Conservation (phyloP, 2,888 invertebrate species). For the Icerya purchasi region DNA sequence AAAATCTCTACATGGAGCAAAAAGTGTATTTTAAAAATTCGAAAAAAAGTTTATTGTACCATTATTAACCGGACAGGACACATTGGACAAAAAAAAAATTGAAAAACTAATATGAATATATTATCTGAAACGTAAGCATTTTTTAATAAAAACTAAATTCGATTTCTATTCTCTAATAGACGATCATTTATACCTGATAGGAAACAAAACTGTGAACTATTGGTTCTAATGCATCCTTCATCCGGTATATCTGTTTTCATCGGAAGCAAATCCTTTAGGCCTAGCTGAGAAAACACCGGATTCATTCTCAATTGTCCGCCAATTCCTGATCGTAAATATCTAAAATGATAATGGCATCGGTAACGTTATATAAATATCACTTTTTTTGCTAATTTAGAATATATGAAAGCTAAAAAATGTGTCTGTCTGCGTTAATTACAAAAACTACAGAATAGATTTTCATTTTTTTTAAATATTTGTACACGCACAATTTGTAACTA, state of each 20-base stretch:
- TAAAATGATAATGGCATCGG: too few species aligned
- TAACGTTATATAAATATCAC: too few species aligned
- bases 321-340: conserved; percentile 54
- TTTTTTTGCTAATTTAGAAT: too few species aligned
- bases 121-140: neutral
- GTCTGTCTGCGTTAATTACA: too few species aligned
- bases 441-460: too few species aligned
- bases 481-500: too few species aligned
- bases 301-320: conserved; percentile 70
- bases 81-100: neutral
- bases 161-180: neutral
- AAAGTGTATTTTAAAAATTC: too few species aligned
- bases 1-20: too few species aligned
- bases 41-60: too few species aligned
- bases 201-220: conserved; percentile 76
- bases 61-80: too few species aligned
- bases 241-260: conserved; percentile 74
- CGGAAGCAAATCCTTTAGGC: conserved; percentile 67
- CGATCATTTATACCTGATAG: conserved; percentile 50
- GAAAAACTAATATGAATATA: neutral
- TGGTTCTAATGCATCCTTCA: conserved; percentile 76
- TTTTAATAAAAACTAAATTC: neutral
- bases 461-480: too few species aligned
- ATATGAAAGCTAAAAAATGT: too few species aligned
- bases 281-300: conserved; percentile 67